These are phyloP conservation scores for Sabatieria punctata DNA, from an alignment of 2,888 invertebrate species.

Conservation along the genomic window DNA sequence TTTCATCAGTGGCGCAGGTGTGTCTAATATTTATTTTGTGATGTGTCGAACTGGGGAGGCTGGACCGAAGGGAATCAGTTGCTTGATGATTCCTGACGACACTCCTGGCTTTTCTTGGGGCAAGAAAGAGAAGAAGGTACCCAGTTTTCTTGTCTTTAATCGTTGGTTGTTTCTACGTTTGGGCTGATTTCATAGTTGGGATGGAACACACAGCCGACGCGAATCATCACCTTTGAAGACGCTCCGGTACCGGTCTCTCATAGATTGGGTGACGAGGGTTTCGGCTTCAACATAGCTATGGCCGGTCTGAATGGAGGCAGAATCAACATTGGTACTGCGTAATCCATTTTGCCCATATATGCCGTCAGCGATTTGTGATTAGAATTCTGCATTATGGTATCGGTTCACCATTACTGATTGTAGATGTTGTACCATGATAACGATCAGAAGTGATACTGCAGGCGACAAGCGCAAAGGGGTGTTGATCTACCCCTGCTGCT, in stretches of 20 bases:
- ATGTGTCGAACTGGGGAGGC: slow-evolving; percentile 41
- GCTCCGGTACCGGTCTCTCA: slow-evolving; percentile 37
- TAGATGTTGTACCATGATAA: too few species aligned
- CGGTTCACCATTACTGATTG: too few species aligned
- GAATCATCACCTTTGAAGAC: slow-evolving; percentile 43
- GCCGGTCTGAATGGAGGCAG: slow-evolving; percentile 43
- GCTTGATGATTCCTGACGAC: slow-evolving; percentile 41
- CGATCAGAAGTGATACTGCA: too few species aligned
- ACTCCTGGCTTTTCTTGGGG: slow-evolving; percentile 41
- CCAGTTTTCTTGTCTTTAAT: too few species aligned
- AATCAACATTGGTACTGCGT: slow-evolving; percentile 41
- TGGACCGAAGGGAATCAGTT: slow-evolving; percentile 43
- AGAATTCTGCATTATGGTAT: too few species aligned
- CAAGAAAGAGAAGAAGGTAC: slow-evolving; percentile 43
- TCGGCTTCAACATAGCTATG: slow-evolving; percentile 45
- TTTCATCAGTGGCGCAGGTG: slow-evolving; percentile 43
- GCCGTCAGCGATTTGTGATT: too few species aligned
- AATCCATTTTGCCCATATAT: too few species aligned
- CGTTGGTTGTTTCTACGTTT: background rate
- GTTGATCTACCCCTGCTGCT: too few species aligned
- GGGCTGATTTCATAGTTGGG: slow-evolving; percentile 37
- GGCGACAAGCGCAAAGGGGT: too few species aligned
- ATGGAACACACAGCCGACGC: slow-evolving; percentile 43
- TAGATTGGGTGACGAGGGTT: slow-evolving; percentile 37
- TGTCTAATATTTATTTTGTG: slow-evolving; percentile 40